These are phyloP conservation scores for Busseola fusca DNA, from an alignment of 2,888 invertebrate genomes.

Conservation along the genomic window DNA sequence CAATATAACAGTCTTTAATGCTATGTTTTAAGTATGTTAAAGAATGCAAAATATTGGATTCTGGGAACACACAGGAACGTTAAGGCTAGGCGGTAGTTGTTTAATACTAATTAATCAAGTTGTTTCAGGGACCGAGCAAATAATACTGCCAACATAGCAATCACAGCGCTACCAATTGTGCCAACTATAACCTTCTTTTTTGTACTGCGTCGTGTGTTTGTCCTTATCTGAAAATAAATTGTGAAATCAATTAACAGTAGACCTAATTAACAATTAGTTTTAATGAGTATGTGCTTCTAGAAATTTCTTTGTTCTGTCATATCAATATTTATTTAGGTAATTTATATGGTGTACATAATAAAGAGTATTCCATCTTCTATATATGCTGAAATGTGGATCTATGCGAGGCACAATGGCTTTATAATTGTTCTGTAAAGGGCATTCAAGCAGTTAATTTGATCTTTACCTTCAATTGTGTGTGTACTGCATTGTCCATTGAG, in stretches of 20 bases:
- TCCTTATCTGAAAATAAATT: slow-evolving; percentile 71
- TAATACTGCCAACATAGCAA: slow-evolving; percentile 74
- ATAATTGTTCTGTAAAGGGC: neutral
- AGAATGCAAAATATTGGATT: slow-evolving; percentile 18
- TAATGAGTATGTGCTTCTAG: neutral
- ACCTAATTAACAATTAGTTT: neutral
- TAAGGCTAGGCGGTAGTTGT: slow-evolving; percentile 24
- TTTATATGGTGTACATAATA: no score
- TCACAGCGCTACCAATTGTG: slow-evolving; percentile 77
- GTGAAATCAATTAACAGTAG: neutral
- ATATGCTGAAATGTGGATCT: neutral
- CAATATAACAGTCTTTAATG: slow-evolving; percentile 9
- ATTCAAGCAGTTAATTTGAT: neutral
- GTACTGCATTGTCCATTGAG: slow-evolving; percentile 80
- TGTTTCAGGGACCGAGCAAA: slow-evolving; percentile 80
- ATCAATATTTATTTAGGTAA: neutral
- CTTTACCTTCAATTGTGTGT: slow-evolving; percentile 80
- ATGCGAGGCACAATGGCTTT: neutral
- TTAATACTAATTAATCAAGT: slow-evolving; percentile 64
- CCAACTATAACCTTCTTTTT: slow-evolving; percentile 81
- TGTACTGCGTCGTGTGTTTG: slow-evolving; percentile 59
- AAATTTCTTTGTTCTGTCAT: slow-evolving; percentile 9
- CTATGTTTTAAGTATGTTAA: slow-evolving; percentile 18
- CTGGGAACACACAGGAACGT: slow-evolving; percentile 14
- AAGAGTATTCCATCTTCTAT: neutral